A percentile compares a stretch with the other conserved stretches of the same genome.
Conservation (phyloP, 2,113 vertebrate species). For the Bubo bubo region DNA sequence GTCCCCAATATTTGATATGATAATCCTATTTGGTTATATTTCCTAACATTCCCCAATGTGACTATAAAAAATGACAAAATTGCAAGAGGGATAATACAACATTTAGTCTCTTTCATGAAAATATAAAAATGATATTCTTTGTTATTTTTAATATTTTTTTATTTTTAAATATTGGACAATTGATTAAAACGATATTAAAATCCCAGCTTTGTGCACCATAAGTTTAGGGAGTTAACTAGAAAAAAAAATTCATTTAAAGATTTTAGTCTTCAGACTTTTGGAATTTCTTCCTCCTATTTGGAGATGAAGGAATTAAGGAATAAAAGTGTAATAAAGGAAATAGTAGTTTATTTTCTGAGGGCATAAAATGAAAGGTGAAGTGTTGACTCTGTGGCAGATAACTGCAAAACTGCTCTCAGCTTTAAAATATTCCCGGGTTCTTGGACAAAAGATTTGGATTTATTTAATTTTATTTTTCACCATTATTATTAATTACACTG, state of each 20-base stretch:
- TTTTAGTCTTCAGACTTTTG: background rate
- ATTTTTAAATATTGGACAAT: background rate
- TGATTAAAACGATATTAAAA: background rate
- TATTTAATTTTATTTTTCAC: background rate
- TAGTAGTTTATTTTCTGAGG: background rate
- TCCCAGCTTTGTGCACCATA: background rate
- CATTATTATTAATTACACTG: accelerated
- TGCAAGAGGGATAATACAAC: background rate
- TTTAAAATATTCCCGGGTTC: background rate
- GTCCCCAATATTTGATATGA: background rate
- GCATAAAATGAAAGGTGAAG: background rate
- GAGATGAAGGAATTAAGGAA: background rate
- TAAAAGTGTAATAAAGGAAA: background rate
- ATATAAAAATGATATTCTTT: background rate
- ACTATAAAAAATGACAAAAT: background rate
- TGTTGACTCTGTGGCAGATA: background rate
- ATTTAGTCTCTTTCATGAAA: background rate
- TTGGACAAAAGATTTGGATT: background rate
- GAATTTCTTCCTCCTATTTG: background rate
- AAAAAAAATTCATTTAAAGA: background rate
- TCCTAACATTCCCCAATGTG: background rate
- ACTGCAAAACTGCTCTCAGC: background rate
- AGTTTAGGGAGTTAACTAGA: background rate
- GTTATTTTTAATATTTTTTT: background rate
- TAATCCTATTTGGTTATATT: background rate